phyloP scores from a whole-genome alignment of 2,888 invertebrate genomes.

The Ormyrus nitidulus region DNA sequence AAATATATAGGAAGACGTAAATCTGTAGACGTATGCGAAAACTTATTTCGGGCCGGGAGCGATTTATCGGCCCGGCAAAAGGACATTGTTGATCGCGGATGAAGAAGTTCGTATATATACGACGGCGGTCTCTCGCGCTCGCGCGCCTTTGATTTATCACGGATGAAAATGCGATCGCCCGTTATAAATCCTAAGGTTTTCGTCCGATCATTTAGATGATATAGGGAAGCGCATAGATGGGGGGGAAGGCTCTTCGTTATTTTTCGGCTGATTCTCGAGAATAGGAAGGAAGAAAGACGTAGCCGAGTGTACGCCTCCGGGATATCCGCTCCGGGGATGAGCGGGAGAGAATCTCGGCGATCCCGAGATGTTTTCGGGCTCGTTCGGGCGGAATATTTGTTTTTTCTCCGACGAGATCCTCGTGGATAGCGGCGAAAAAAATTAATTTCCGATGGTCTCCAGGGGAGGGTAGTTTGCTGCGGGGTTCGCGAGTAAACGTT shows the following conservation, averaged over 20 bases:
- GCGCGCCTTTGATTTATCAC: conserved; percentile 48
- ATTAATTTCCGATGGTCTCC: neutral
- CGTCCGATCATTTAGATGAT: conserved; percentile 52
- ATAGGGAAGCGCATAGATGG: conserved; percentile 10
- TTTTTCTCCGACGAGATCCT: neutral
- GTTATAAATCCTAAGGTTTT: conserved; percentile 52
- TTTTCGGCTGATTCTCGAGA: conserved; percentile 26
- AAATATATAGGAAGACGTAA: neutral
- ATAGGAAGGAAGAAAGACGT: neutral
- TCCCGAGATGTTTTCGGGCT: conserved; percentile 11
- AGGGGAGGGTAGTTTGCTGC: neutral
- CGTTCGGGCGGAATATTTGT: conserved; percentile 17
- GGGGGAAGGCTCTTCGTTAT: conserved; percentile 3
- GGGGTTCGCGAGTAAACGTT: no score
- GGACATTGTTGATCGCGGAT: conserved; percentile 49
- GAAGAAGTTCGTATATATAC: conserved; percentile 32
- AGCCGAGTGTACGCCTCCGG: neutral
- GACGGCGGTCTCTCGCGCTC: neutral
- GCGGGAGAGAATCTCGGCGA: conserved; percentile 4
- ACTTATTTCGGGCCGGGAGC: conserved; percentile 34
- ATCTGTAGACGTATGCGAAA: neutral
- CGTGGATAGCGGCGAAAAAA: neutral
- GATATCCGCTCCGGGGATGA: neutral
- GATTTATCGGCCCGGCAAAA: conserved; percentile 41
- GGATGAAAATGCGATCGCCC: conserved; percentile 50